These are phyloP conservation scores for Torymus texanus DNA, from an alignment of 2,888 invertebrate genomes.

Conservation along the genomic window DNA sequence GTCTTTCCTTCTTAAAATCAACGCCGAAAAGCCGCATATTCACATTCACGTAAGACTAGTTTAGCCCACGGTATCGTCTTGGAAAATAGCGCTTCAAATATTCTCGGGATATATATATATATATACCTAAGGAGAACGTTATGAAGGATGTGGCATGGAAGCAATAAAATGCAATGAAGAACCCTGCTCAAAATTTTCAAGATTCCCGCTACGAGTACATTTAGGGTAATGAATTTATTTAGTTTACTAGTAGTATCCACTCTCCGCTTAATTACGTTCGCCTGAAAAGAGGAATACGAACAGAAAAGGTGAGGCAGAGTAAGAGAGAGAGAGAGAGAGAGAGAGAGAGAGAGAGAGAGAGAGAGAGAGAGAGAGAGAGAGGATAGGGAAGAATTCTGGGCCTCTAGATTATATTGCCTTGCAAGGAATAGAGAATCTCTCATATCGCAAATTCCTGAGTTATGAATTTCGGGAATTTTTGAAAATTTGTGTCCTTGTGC, in stretches of 20 bases:
- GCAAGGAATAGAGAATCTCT: not conserved
- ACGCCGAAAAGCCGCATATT: too few species aligned
- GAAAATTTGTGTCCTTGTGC: slow-evolving; percentile 38
- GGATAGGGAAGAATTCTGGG: too few species aligned
- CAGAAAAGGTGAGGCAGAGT: too few species aligned
- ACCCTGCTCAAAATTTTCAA: slow-evolving; percentile 21
- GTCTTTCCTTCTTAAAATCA: too few species aligned
- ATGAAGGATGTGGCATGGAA: not conserved
- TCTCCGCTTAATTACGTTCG: slow-evolving; percentile 29
- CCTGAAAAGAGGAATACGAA: slow-evolving; percentile 6
- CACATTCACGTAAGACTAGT: too few species aligned
- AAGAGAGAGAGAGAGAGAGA: too few species aligned
- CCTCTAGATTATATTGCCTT: too few species aligned
- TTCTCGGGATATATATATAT: not conserved
- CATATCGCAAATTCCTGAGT: slow-evolving; percentile 26
- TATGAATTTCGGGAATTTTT: slow-evolving; percentile 27
- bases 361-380: too few species aligned
- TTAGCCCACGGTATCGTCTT: too few species aligned
- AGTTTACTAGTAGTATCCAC: slow-evolving; percentile 17
- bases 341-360: too few species aligned
- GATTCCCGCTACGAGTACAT: slow-evolving; percentile 8
- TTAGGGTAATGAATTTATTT: slow-evolving; percentile 39
- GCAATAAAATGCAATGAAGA: slow-evolving; percentile 29
- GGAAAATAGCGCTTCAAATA: too few species aligned
- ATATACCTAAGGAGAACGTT: not conserved